Evolutionary conservation across 2,888 invertebrate species (phyloP).

Genomic region (Heliconius ismenius): DNA sequence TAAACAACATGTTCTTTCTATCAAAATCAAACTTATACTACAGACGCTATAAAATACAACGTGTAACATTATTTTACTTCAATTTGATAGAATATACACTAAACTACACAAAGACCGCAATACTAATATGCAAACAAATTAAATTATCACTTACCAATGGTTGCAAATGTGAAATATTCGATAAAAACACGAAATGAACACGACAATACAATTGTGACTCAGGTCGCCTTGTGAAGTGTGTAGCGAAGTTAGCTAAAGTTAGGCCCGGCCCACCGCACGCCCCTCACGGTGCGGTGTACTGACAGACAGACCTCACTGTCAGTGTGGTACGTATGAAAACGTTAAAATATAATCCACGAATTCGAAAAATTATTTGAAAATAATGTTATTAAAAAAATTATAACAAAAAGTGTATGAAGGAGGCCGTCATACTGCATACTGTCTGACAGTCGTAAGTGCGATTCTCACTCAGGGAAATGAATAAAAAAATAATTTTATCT

Average conservation of each 20-base stretch:
- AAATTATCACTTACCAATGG: constrained; percentile 59
- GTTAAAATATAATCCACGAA: constrained; percentile 27
- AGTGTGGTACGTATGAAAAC: constrained; percentile 64
- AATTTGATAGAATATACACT: not conserved
- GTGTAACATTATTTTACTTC: constrained; percentile 21
- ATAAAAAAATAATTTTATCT: not conserved
- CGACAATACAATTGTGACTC: constrained; percentile 63
- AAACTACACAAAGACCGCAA: not conserved
- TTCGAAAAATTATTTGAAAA: not conserved
- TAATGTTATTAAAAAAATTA: constrained; percentile 14
- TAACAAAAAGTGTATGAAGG: not conserved
- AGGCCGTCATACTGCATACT: too few relatives aligned
- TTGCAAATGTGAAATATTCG: constrained; percentile 31
- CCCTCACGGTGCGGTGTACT: constrained; percentile 57
- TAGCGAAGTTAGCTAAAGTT: constrained; percentile 64
- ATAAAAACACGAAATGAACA: constrained; percentile 40
- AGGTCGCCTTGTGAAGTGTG: constrained; percentile 63
- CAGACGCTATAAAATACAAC: constrained; percentile 45
- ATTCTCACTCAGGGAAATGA: too few relatives aligned
- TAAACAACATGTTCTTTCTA: constrained; percentile 8
- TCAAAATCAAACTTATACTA: constrained; percentile 34
- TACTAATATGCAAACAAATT: not conserved
- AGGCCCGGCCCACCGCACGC: constrained; percentile 64
- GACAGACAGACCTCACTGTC: constrained; percentile 68
- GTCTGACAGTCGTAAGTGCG: too few relatives aligned